phyloP scores from a whole-genome alignment of 2,113 vertebrate species.

The Brachirus orientalis region DNA sequence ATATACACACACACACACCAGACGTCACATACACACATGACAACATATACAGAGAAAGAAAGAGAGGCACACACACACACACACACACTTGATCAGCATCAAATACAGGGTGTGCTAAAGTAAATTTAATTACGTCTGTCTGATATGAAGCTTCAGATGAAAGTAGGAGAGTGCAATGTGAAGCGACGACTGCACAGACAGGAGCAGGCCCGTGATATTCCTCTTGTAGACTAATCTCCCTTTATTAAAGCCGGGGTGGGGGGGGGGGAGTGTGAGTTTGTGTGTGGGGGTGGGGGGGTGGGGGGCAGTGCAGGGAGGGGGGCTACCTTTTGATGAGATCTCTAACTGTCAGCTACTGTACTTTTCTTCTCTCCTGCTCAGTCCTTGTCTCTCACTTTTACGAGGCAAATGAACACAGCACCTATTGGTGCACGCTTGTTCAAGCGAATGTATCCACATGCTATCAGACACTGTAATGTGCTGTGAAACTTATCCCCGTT shows the following conservation, averaged over 20 bases:
- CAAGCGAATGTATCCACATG: slow-evolving; percentile 42
- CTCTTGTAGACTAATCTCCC: slow-evolving; percentile 81
- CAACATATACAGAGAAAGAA: slow-evolving; percentile 34
- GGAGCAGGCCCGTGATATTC: slow-evolving; percentile 80
- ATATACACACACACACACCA: slow-evolving; percentile 44
- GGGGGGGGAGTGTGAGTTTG: neutral
- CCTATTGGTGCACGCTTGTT: slow-evolving; percentile 46
- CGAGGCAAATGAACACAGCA: slow-evolving; percentile 68
- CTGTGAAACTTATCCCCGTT: slow-evolving; percentile 66
- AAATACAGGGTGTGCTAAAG: slow-evolving; percentile 82
- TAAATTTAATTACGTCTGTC: slow-evolving; percentile 87
- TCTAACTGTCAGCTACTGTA: slow-evolving; percentile 81
- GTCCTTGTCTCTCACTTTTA: slow-evolving; percentile 73
- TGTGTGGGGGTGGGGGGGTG: neutral
- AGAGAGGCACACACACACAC: neutral
- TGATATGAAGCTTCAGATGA: slow-evolving; percentile 83
- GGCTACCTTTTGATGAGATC: slow-evolving; percentile 77
- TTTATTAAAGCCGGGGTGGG: slow-evolving; percentile 82
- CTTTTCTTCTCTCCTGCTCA: slow-evolving; percentile 62
- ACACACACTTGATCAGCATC: slow-evolving; percentile 80
- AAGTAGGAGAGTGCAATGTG: slow-evolving; percentile 77
- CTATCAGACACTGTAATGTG: slow-evolving; percentile 59
- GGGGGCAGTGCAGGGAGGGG: slow-evolving; percentile 12
- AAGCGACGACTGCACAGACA: slow-evolving; percentile 77
- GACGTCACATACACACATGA: slow-evolving; percentile 29